Percentiles rank a stretch among this genome's conserved stretches.
Conservation (phyloP, 2,113 vertebrate genomes). For the Ginglymostoma cirratum region DNA sequence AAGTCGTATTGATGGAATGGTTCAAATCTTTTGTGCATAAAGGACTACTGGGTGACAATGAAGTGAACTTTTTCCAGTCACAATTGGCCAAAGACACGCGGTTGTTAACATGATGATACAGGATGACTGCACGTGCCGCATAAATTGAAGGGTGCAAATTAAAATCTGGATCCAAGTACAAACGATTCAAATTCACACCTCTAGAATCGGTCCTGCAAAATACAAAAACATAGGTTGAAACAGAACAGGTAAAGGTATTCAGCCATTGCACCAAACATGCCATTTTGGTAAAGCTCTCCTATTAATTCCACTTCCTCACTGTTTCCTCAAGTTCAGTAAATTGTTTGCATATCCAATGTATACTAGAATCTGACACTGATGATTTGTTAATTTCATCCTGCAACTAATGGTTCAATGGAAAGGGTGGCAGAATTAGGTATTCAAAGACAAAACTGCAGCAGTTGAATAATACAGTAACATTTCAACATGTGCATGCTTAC, state of each 20-base stretch:
- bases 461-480: not conserved
- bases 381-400: not conserved
- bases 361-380: not conserved
- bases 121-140: constrained; percentile 77
- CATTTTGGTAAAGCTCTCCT: not conserved
- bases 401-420: not conserved
- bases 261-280: not conserved
- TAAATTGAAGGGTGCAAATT: constrained; percentile 86
- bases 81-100: constrained; percentile 48
- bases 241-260: not conserved
- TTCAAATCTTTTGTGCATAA: constrained; percentile 51
- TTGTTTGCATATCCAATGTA: not conserved
- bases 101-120: constrained; percentile 84
- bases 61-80: constrained; percentile 48
- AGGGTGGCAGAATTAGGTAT: not conserved
- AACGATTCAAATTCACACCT: constrained; percentile 90
- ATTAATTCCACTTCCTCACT: not conserved
- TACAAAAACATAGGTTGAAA: not conserved
- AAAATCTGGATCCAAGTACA: constrained; percentile 81
- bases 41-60: constrained; percentile 41
- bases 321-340: not conserved
- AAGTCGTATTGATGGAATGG: constrained; percentile 38
- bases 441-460: not conserved
- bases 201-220: constrained; percentile 78
- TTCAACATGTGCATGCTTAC: constrained; percentile 51